A percentile compares a stretch with the other conserved stretches of the same genome.
Evolutionary conservation across 2,797 vertebrate genomes (phyloP).

Genomic region (Lacerta viridis): DNA sequence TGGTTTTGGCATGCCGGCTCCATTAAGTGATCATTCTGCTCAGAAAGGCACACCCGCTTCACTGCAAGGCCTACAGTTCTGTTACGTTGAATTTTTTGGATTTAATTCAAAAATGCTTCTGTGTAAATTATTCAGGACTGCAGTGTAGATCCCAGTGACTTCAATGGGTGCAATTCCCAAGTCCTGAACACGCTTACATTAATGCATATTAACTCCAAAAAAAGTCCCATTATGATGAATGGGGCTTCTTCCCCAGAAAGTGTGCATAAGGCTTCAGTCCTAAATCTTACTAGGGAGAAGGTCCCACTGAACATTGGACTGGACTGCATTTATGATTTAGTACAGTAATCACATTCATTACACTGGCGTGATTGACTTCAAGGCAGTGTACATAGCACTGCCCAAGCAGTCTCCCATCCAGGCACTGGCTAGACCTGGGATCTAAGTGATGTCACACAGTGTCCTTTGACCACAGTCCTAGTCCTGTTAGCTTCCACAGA

Average conservation of each 20-base stretch:
- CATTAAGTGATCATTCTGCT: background rate
- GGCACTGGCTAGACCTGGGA: background rate
- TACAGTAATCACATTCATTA: background rate
- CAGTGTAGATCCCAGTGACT: background rate
- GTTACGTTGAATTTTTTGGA: background rate
- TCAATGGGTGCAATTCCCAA: background rate
- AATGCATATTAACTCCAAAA: background rate
- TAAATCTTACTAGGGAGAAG: background rate
- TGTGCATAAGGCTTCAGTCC: background rate
- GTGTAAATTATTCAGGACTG: background rate
- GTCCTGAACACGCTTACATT: background rate
- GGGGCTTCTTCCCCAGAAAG: background rate
- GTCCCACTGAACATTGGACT: background rate
- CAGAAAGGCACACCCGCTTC: constrained; percentile 1
- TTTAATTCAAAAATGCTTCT: background rate
- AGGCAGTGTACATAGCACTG: background rate
- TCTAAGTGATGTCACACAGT: background rate
- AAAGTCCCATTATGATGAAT: background rate
- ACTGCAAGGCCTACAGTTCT: background rate
- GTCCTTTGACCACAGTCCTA: background rate
- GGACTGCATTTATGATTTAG: background rate
- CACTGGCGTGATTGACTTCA: background rate
- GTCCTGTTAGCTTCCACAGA: background rate
- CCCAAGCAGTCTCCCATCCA: background rate
- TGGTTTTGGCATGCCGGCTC: background rate